A percentile compares a stretch with the other conserved stretches of the same genome.
phyloP scores from a whole-genome alignment of 2,797 vertebrate species.

The Acropternis orthonyx region DNA sequence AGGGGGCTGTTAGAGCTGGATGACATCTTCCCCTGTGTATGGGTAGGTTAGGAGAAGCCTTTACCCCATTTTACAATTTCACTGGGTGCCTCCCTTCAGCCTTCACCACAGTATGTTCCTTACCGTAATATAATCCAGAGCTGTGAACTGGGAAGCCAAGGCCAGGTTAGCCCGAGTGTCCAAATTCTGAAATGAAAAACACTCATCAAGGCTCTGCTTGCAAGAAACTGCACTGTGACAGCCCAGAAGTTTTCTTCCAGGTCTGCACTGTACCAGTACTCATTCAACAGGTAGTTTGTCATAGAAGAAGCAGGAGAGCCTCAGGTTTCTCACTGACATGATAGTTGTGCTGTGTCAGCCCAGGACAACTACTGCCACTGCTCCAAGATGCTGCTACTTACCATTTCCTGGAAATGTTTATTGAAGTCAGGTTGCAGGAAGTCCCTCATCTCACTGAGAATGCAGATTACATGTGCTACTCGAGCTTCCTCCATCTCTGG shows the following conservation, averaged over 20 bases:
- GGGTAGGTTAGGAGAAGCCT: not conserved
- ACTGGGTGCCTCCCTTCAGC: not conserved
- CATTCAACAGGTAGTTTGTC: not conserved
- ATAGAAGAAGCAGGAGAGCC: not conserved
- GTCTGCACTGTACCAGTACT: not conserved
- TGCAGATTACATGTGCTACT: conserved; percentile 56
- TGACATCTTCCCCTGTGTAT: accelerated
- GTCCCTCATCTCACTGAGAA: conserved; percentile 70
- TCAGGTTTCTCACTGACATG: not conserved
- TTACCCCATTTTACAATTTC: not conserved
- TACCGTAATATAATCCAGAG: conserved; percentile 72
- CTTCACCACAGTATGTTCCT: not conserved
- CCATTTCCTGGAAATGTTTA: conserved; percentile 64
- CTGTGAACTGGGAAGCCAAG: conserved; percentile 64
- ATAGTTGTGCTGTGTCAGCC: not conserved
- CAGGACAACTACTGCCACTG: not conserved
- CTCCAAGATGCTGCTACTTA: conserved; percentile 2
- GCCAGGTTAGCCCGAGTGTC: conserved; percentile 60
- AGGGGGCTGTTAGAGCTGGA: not conserved
- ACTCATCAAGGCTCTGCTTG: not conserved
- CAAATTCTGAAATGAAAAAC: conserved; percentile 64
- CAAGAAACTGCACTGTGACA: not conserved
- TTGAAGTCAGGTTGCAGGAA: conserved; percentile 70
- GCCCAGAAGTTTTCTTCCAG: not conserved
- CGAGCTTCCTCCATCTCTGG: conserved; percentile 60